Conservation (phyloP, 2,888 invertebrate species). For the Rhogogaster chlorosoma region DNA sequence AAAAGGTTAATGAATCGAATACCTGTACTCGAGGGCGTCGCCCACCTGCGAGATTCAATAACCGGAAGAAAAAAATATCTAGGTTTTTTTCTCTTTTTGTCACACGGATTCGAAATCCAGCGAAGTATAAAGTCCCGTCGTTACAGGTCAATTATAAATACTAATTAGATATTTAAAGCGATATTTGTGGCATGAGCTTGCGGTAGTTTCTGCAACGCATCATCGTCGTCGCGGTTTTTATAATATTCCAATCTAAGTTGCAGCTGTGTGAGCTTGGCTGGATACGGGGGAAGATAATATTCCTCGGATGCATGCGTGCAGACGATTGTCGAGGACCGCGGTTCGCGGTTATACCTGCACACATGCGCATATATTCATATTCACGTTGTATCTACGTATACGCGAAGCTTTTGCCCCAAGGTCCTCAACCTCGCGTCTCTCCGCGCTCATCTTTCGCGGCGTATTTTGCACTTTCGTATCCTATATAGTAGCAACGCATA, state of each 20-base stretch:
- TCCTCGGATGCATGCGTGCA: conserved; percentile 52
- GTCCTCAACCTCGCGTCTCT: conserved; percentile 41
- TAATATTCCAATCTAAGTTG: conserved; percentile 21
- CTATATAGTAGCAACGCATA: background rate
- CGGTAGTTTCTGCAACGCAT: background rate
- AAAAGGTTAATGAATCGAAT: background rate
- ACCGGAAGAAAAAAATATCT: background rate
- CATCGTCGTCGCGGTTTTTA: conserved; percentile 7
- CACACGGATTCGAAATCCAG: background rate
- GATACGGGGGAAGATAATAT: conserved; percentile 29
- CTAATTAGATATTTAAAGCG: conserved; percentile 1
- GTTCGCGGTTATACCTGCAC: conserved; percentile 30
- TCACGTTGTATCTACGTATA: background rate
- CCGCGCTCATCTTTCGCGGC: conserved; percentile 26
- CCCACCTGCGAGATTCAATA: background rate
- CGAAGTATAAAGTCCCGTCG: background rate
- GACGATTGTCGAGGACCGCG: conserved; percentile 51
- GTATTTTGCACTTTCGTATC: conserved; percentile 20
- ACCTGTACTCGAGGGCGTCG: background rate
- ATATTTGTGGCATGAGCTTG: background rate
- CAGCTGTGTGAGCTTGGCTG: conserved; percentile 24
- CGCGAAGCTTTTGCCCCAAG: conserved; percentile 20
- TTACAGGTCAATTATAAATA: background rate
- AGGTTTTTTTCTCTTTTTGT: background rate
- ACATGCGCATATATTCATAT: background rate